Percentiles rank a stretch among this genome's conserved stretches.
phyloP scores from a whole-genome alignment of 2,797 vertebrate species.

The Sciurus carolinensis region DNA sequence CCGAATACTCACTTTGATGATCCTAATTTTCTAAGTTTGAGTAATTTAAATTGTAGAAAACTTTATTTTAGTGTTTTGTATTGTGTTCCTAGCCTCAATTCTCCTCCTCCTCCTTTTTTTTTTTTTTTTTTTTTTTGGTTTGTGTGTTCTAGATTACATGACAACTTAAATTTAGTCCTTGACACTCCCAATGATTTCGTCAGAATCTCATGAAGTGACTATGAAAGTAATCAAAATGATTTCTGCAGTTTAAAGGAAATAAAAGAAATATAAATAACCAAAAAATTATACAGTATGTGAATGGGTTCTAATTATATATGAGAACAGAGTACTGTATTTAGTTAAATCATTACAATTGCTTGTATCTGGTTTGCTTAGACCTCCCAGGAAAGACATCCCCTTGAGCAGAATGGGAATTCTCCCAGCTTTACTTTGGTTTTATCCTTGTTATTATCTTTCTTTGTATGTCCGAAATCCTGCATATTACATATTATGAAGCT shows the following conservation, averaged over 20 bases:
- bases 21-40: constrained; percentile 16
- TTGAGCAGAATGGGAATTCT: neutral
- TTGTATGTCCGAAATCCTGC: neutral
- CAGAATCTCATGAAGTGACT: constrained; percentile 43
- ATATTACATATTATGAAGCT: constrained; percentile 25
- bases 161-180: neutral
- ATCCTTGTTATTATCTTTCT: neutral
- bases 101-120: neutral
- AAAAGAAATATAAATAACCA: constrained; percentile 61
- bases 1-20: neutral
- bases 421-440: neutral
- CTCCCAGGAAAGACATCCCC: constrained; percentile 43
- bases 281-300: constrained; percentile 45
- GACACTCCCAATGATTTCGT: constrained; percentile 3
- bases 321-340: neutral
- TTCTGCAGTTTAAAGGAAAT: constrained; percentile 66
- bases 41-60: constrained; percentile 28
- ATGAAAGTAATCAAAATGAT: neutral
- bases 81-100: neutral
- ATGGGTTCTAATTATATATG: constrained; percentile 58
- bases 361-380: constrained; percentile 32
- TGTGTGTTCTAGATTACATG: constrained; percentile 44
- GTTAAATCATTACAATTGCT: constrained; percentile 1
- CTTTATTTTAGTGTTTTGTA: constrained; percentile 49
- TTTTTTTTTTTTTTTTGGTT: neutral